Evolutionary conservation across 2,113 vertebrate genomes (phyloP).

Genomic region (Murina feae): DNA sequence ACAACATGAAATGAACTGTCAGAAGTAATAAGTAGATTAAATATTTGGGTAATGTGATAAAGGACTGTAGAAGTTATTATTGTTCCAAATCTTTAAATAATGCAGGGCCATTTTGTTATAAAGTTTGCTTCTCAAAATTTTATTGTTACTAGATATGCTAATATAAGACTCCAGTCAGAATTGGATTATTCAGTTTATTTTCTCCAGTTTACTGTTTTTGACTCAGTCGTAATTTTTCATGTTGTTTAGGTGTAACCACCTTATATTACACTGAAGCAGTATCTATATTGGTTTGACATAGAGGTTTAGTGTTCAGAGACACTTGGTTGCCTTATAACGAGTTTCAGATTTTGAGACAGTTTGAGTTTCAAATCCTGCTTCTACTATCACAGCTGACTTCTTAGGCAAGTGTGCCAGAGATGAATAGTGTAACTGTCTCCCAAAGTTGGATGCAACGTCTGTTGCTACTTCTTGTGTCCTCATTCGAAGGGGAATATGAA

Average conservation of each 20-base stretch:
- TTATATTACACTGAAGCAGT: not conserved
- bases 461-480: not conserved
- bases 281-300: not conserved
- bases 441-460: not conserved
- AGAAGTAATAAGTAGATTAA: not conserved
- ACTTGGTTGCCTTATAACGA: not conserved
- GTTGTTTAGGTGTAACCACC: not conserved
- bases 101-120: not conserved
- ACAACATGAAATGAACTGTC: conserved; percentile 1
- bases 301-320: not conserved
- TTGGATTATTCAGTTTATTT: not conserved
- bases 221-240: not conserved
- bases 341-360: not conserved
- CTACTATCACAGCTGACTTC: not conserved
- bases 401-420: not conserved
- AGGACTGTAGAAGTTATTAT: not conserved
- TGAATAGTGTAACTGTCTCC: not conserved
- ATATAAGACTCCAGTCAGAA: not conserved
- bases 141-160: not conserved
- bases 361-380: not conserved
- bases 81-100: not conserved
- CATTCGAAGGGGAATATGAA: no score
- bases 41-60: not conserved
- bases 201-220: not conserved
- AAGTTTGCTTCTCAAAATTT: conserved; percentile 16